These are phyloP conservation scores for Hemiprocne comata DNA, from an alignment of 2,113 vertebrate species.

Conservation along the genomic window DNA sequence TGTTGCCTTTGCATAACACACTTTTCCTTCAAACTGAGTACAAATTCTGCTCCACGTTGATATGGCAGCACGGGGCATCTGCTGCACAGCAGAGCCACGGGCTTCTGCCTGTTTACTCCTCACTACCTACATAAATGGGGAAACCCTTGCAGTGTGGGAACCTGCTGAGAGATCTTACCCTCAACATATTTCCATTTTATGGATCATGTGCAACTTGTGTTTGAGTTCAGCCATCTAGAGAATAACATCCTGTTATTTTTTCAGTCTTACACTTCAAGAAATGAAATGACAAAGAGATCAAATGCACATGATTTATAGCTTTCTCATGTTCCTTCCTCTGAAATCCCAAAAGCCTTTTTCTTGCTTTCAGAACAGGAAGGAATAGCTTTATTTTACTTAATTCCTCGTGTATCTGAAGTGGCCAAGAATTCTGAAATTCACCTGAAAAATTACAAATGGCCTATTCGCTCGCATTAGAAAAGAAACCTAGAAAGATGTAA, in stretches of 20 bases:
- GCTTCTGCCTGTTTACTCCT: background rate
- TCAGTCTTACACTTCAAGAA: background rate
- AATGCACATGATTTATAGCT: background rate
- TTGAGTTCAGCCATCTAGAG: background rate
- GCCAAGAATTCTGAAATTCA: background rate
- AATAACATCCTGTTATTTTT: background rate
- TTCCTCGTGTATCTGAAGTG: background rate
- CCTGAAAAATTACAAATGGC: background rate
- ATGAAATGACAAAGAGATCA: background rate
- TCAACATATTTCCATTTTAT: background rate
- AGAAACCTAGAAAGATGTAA: background rate
- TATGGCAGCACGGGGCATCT: accelerated
- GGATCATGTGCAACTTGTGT: background rate
- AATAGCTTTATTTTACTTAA: background rate
- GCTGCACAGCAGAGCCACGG: background rate
- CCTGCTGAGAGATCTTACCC: background rate
- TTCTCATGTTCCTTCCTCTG: background rate
- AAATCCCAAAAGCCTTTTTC: background rate
- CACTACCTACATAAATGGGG: background rate
- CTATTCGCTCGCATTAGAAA: background rate
- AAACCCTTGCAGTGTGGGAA: background rate
- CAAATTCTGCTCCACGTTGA: background rate
- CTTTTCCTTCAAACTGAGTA: background rate
- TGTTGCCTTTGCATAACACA: background rate
- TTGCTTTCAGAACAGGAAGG: background rate